Evolutionary conservation across 1,140 invertebrate genomes (phyloP).

Genomic region (Protaetia brevitarsis): DNA sequence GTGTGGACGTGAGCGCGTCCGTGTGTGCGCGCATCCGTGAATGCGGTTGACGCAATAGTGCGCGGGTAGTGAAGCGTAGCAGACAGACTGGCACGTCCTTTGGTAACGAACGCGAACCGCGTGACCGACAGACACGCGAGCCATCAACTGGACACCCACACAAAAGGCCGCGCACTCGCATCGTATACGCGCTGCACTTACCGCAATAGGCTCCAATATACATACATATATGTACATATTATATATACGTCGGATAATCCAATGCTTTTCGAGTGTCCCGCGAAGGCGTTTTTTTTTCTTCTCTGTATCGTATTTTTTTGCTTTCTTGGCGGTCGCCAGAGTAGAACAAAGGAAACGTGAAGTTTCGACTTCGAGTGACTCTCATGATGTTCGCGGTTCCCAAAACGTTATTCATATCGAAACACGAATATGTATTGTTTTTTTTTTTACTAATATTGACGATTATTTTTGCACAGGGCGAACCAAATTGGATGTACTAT

Average conservation of each 20-base stretch:
- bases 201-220: too few species aligned
- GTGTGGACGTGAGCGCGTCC: neutral
- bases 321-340: neutral
- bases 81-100: conserved; percentile 21
- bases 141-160: conserved; percentile 15
- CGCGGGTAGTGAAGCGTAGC: conserved; percentile 19
- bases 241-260: neutral
- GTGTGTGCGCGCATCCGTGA: neutral
- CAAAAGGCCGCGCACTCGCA: neutral
- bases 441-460: too few species aligned
- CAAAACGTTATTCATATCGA: neutral
- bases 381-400: neutral
- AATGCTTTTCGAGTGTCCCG: neutral
- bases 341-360: neutral
- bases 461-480: too few species aligned
- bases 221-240: neutral
- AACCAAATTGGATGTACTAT: too few species aligned
- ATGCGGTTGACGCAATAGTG: conserved; percentile 20
- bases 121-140: conserved; percentile 21
- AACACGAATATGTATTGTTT: neutral
- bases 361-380: neutral
- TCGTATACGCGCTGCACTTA: neutral
- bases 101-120: conserved; percentile 17
- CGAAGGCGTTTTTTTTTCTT: neutral
- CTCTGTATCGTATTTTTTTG: too few species aligned